Base-by-base conservation (phyloP, 2,888 invertebrate genomes). In the Limnephilus lunatus region DNA sequence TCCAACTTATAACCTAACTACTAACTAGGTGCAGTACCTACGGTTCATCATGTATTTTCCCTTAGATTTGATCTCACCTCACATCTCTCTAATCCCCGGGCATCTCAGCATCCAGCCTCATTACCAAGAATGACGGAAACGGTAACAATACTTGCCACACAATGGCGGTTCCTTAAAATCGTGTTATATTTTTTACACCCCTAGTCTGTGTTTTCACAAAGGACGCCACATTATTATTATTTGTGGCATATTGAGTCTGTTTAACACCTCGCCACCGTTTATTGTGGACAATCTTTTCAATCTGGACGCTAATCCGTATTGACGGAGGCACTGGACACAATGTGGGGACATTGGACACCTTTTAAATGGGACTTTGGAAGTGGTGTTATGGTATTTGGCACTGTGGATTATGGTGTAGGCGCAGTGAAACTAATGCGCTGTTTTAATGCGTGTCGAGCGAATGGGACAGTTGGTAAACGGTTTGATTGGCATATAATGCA, bases 121-220 rank as follows among this genome's bases (percentile, higher is more conserved):
- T 44, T 86, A 39, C 86, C 86, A 44, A 86, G 86, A 86, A 86
- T 86, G 86, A 48, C 86, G 86, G 86, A 86, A 86, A 86, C 5
- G 86, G 39, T 44, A 83, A 83, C 83, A 83, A 83, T 83, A 35
- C 83, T 82, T 14, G 15, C 5, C 82, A 35, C 53, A 92, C 92
- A 92, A 92, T 90, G 89, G 80, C 83, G 15, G 90, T 90, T 92
- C 85, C 90, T 44, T 87, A 90, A 92, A 92, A 92, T 92, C 92
- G 90, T 82, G 92, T 92, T 92, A 92, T 83, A 88, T 35, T 88
- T 88, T 68, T 88, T 68, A 88, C 68, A 48, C 68, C 53, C 53
- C 31, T 68, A 9, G 44, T 25, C 68, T 68, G 68, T 68, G 25
- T 68, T 68, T 25, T 25, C 85, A 91, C 91, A 91, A 91, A 81